Evolutionary conservation across 2,797 vertebrate species (phyloP), one percentile per base, ranked within the genome.

Genomic region (Pelodytes ibericus): DNA sequence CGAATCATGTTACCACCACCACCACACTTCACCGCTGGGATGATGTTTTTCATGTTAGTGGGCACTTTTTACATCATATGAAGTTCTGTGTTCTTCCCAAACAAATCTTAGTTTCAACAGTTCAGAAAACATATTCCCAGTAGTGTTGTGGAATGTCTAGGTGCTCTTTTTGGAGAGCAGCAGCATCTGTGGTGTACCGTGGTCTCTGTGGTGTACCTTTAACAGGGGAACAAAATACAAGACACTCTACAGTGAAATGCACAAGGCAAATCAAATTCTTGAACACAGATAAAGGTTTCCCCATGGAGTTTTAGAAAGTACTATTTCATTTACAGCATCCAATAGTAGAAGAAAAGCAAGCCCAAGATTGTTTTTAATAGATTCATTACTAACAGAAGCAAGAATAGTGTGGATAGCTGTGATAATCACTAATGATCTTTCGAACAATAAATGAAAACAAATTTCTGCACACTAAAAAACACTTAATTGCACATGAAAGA

Each of bases 361-460:
- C 18, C 26, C 41, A 27, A 27, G 29, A 56, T 56, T 18, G 33
- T 56, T 71, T 64, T 77, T 71, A 47, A 65, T 16, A 71, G 67
- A 71, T 65, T 77, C 22, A 72, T 78, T 78, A 58, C 53, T 29
- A 18, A 41, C 41, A 66, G 62, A 72, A 60, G 59, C 36, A 61
- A 60, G 62, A 18, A 66, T 66, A 66, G 53, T 61, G 53, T 68
- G 64, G 58, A 71, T 71, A 15, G 68, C 41, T 68, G 30, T 53
- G 69, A 72, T 78, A 78, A 78, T 78, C 56, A 72, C 33, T 66
- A 53, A 53, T 67, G 70, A 72, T 67, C 44, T 64, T 60, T 53
- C 18, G 30, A 61, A 59, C 49, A 27, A 47, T 71, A 60, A 61
- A 72, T 72, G 41, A 33, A 78, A 41, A 67, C 4, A n/a, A n/a